phyloP scores from a whole-genome alignment of 2,797 vertebrate genomes.

The Oreonectes daqikongensis region DNA sequence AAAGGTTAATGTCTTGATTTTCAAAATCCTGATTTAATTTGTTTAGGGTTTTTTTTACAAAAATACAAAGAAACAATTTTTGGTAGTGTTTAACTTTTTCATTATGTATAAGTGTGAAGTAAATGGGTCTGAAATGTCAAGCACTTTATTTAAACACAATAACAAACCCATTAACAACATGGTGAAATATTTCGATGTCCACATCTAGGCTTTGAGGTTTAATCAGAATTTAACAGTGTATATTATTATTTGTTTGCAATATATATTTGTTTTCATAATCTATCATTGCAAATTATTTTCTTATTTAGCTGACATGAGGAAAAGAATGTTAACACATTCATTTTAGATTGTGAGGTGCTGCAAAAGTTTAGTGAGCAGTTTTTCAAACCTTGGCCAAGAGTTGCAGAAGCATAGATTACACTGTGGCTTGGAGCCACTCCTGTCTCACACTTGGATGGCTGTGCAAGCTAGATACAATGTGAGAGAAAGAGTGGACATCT shows the following conservation, averaged over 20 bases:
- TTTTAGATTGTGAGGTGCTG: constrained; percentile 2
- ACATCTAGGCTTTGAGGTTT: too few species aligned
- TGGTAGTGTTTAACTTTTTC: constrained; percentile 57
- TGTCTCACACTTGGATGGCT: constrained; percentile 24
- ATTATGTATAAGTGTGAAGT: constrained; percentile 14
- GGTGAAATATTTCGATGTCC: too few species aligned
- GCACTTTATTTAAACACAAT: constrained; percentile 37
- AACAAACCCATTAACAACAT: constrained; percentile 32
- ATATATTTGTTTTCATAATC: neutral
- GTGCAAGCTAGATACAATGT: constrained; percentile 27
- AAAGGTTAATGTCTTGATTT: too few species aligned
- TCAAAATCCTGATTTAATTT: too few species aligned
- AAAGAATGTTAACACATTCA: neutral
- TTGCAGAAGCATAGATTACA: constrained; percentile 40
- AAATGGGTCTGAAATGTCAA: constrained; percentile 18
- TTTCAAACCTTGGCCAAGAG: constrained; percentile 50
- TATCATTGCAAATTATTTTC: neutral
- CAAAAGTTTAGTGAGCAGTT: constrained; percentile 35
- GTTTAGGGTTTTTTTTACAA: too few species aligned
- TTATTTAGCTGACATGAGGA: neutral
- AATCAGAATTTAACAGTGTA: too few species aligned
- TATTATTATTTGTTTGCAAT: neutral
- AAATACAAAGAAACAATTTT: too few species aligned
- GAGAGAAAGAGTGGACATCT: constrained; percentile 52
- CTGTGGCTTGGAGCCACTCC: constrained; percentile 34